Percentiles rank a stretch among this genome's conserved stretches.
Evolutionary conservation across 1,140 invertebrate species (phyloP).

Genomic region (Danaus melanippus): DNA sequence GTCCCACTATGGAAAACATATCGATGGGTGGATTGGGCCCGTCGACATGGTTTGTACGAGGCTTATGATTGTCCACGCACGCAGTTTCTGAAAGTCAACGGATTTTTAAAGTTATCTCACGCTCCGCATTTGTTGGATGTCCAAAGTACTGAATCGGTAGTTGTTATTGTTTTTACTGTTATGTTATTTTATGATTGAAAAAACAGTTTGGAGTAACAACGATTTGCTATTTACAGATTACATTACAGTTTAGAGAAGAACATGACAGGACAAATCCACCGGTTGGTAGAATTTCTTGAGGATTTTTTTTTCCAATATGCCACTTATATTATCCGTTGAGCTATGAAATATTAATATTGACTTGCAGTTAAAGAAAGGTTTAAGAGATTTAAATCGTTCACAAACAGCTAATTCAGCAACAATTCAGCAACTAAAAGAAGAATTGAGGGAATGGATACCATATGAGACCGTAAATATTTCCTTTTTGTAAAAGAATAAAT

Average conservation of each 20-base stretch:
- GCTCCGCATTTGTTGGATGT: constrained; percentile 58
- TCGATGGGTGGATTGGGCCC: constrained; percentile 60
- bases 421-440: constrained; percentile 36
- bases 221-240: constrained; percentile 34
- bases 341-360: too few species aligned
- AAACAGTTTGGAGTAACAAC: neutral
- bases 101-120: constrained; percentile 47
- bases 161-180: constrained; percentile 11
- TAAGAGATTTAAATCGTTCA: constrained; percentile 26
- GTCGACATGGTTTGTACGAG: constrained; percentile 47
- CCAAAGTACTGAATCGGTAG: constrained; percentile 53
- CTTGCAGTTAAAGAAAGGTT: constrained; percentile 23
- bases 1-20: constrained; percentile 52
- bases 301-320: constrained; percentile 8
- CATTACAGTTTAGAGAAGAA: constrained; percentile 38
- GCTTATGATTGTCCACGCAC: constrained; percentile 53
- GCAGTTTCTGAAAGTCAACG: constrained; percentile 47
- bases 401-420: constrained; percentile 16
- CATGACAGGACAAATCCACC: constrained; percentile 30
- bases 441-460: constrained; percentile 43
- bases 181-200: neutral
- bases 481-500: neutral
- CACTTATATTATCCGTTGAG: too few species aligned
- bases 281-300: constrained; percentile 19
- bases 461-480: constrained; percentile 30